Percentiles rank a stretch among this genome's conserved stretches.
These are phyloP conservation scores for Chelonia mydas DNA, from an alignment of 2,797 vertebrate genomes.

Conservation along the genomic window DNA sequence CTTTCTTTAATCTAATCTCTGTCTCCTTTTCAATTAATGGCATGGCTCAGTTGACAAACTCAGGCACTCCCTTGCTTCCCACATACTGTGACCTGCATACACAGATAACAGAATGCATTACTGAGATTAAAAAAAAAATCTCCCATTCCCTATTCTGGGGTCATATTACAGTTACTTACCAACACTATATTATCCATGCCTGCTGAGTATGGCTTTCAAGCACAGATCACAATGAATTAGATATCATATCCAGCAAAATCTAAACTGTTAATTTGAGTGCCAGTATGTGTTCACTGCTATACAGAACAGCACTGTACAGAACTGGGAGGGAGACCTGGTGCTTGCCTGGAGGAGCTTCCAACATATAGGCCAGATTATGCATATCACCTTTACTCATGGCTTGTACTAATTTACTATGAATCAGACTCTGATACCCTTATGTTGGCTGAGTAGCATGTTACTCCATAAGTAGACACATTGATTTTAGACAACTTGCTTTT, in stretches of 20 bases:
- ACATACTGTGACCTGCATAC: neutral
- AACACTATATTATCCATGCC: fast-evolving
- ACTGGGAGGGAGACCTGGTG: neutral
- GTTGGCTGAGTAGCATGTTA: neutral
- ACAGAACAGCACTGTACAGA: neutral
- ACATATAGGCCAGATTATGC: neutral
- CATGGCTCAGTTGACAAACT: neutral
- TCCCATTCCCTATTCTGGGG: neutral
- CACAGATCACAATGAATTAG: neutral
- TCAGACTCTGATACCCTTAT: neutral
- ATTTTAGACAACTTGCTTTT: neutral
- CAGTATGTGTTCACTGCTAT: neutral
- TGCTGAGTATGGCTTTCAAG: fast-evolving
- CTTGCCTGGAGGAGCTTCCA: neutral
- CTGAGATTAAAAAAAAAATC: neutral
- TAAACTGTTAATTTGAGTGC: neutral
- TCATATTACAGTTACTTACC: neutral
- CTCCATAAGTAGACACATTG: neutral
- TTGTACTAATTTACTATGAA: neutral
- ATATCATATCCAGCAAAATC: neutral
- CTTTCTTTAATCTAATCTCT: neutral
- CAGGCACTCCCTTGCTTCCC: neutral
- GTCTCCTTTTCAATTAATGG: neutral
- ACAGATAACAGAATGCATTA: neutral
- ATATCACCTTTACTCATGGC: neutral